Conservation (phyloP, 23 tunicate species). For the Phallusia fumigata region DNA sequence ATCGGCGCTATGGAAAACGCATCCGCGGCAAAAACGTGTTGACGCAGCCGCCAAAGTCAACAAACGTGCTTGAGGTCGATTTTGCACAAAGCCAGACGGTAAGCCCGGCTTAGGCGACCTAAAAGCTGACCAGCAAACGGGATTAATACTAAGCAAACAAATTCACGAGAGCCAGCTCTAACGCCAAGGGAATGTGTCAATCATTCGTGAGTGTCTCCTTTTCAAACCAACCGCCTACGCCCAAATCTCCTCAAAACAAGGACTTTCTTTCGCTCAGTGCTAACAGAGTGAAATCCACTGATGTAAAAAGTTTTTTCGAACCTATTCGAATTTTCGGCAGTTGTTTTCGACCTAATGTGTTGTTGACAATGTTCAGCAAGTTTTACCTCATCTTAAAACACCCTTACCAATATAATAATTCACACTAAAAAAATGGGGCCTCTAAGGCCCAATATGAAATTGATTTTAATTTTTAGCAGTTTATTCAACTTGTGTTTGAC, state of each 20-base stretch:
- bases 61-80: neutral
- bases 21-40: neutral
- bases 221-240: neutral
- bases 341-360: neutral
- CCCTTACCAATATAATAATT: too few relatives aligned
- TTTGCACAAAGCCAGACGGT: neutral
- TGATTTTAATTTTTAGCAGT: too few relatives aligned
- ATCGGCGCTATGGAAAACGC: too few relatives aligned
- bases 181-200: constrained; percentile 12
- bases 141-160: constrained; percentile 4
- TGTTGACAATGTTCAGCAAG: neutral
- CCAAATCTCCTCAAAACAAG: neutral
- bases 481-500: too few relatives aligned
- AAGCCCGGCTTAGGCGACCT: neutral
- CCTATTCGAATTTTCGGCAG: neutral
- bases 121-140: neutral
- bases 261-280: too few relatives aligned
- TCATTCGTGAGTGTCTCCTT: neutral
- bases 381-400: too few relatives aligned
- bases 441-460: too few relatives aligned
- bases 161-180: neutral
- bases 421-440: too few relatives aligned
- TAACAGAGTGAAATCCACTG: too few relatives aligned
- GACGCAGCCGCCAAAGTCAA: constrained; percentile 8
- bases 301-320: too few relatives aligned